These are phyloP conservation scores for Eciton burchellii DNA, from an alignment of 1,140 invertebrate genomes.

Conservation along the genomic window DNA sequence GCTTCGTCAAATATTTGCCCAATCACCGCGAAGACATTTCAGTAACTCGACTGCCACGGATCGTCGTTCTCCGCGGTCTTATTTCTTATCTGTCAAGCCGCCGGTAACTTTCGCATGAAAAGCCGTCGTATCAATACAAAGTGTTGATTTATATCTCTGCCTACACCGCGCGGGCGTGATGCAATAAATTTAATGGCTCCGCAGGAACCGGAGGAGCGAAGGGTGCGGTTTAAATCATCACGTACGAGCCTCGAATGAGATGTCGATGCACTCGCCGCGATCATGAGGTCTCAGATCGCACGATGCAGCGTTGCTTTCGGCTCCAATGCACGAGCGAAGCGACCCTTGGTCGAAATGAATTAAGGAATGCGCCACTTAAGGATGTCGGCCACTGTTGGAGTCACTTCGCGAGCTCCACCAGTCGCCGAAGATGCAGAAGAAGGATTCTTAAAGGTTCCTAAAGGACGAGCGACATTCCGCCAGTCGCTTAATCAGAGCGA, in stretches of 20 bases:
- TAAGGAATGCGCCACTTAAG: constrained; percentile 69
- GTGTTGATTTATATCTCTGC: constrained; percentile 35
- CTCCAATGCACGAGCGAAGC: background rate
- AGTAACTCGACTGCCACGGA: constrained; percentile 80
- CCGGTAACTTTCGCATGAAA: constrained; percentile 41
- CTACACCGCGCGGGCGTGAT: background rate
- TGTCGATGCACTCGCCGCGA: too few species aligned
- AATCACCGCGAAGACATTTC: constrained; percentile 85
- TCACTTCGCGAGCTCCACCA: constrained; percentile 66
- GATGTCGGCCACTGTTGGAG: constrained; percentile 60
- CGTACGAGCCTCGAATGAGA: background rate
- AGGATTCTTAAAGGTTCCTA: constrained; percentile 73
- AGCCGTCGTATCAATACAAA: constrained; percentile 57
- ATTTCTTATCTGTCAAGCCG: constrained; percentile 64
- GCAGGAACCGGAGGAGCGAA: background rate
- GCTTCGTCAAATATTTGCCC: constrained; percentile 85
- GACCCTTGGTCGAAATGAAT: constrained; percentile 57
- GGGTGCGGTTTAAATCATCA: background rate
- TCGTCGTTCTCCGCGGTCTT: constrained; percentile 75
- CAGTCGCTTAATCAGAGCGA: constrained; percentile 83
- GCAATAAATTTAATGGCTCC: constrained; percentile 20
- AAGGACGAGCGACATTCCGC: constrained; percentile 80
- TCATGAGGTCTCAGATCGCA: background rate
- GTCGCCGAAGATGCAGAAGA: constrained; percentile 67
- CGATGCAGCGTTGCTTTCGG: background rate